phyloP scores from a whole-genome alignment of 2,888 invertebrate genomes.

The Formica aserva region DNA sequence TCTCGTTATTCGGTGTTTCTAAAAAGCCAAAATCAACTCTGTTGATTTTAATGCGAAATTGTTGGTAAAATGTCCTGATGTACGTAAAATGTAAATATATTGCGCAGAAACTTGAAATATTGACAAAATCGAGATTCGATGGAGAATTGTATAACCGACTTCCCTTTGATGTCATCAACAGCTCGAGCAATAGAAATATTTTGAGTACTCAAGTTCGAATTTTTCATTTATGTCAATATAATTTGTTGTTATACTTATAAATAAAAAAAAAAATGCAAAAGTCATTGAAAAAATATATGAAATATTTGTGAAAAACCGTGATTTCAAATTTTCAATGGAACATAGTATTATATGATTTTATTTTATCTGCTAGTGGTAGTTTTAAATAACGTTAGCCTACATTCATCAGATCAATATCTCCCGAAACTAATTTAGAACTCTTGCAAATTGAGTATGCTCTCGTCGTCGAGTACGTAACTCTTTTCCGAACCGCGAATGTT shows the following conservation, averaged over 20 bases:
- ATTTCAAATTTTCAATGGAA: neutral
- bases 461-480: conserved; percentile 17
- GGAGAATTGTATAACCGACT: conserved; percentile 8
- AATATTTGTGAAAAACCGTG: neutral
- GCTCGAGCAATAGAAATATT: neutral
- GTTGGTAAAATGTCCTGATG: neutral
- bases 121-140: conserved; percentile 25
- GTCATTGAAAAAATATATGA: neutral
- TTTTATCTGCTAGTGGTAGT: neutral
- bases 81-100: conserved; percentile 22
- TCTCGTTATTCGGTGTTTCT: conserved; percentile 12
- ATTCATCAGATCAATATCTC: neutral
- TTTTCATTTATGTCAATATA: neutral
- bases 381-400: neutral
- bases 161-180: neutral
- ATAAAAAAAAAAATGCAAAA: neutral
- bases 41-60: conserved; percentile 12
- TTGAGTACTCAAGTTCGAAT: neutral
- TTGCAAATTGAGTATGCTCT: conserved; percentile 8
- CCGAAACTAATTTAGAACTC: neutral
- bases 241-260: neutral
- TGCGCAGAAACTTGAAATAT: conserved; percentile 6
- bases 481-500: conserved; percentile 28
- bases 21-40: neutral
- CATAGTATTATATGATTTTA: neutral